Base-by-base conservation (phyloP, 2,797 vertebrate genomes). In the Parauchenoglanis punctatus region DNA sequence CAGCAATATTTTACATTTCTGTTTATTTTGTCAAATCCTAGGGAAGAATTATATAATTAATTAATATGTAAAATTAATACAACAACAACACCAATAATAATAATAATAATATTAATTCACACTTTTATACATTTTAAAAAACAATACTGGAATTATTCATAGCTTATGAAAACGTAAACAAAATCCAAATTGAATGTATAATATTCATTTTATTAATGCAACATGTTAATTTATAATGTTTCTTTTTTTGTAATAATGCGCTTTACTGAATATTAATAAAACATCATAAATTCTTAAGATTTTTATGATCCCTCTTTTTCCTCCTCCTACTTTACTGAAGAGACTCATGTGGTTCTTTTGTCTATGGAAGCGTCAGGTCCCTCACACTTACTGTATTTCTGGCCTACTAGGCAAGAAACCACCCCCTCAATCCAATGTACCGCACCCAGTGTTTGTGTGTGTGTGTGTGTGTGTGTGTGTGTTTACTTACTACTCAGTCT, bases 321-420 rank as follows among this genome's bases (percentile, higher is more conserved):
- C 20, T 4, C 44, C 35, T 54, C 25, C 46, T 82, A 28, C 63
- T 68, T 25, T 52, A 25, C 3, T 44, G 1, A 2, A 61, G 25
- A 44, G 54, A 56, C 18, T 81, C 70, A 81, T 87, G 61, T 15
- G n/a, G 63, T 58, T 84, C 81, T 78, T 58, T 84, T 83, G 81
- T 84, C 46, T 58, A 17, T 49, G 11, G 61, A 76, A 83, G 78
- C 68, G 44, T 87, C 68, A 35, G 12, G 80, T 77, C 63, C 73
- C 49, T 85, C 4, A 83, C 17, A 44, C 68, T 73, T 68, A 44
- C 52, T 46, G 61, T 61, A 67, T 58, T 92, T 93, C 89, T 91
- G 91, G 91, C 89, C 93, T 88, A 89, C 89, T 94, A 92, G 81
- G 73, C 89, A 78, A 44, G 17, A 81, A 70, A 73, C 70, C 65